phyloP scores from a whole-genome alignment of 2,113 vertebrate species.

The Leuciscus idus region DNA sequence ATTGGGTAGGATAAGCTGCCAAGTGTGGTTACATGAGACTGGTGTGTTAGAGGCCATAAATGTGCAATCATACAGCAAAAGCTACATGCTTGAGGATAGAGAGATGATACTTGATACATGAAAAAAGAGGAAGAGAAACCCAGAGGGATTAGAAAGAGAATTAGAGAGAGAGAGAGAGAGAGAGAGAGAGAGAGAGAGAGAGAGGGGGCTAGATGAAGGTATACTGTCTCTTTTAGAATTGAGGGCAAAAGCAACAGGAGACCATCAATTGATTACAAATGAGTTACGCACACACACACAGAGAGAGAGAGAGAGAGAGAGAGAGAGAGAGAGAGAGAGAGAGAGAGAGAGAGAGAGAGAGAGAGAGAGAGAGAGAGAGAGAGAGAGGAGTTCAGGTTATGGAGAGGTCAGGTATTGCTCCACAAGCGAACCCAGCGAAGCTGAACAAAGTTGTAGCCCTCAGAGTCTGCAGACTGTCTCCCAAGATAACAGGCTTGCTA shows the following conservation, averaged over 20 bases:
- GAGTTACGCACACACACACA: neutral
- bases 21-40: neutral
- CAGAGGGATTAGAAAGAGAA: neutral
- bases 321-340: too few species aligned
- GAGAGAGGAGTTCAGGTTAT: neutral
- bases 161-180: neutral
- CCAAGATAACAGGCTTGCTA: neutral
- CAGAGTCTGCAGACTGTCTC: neutral
- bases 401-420: slow-evolving; percentile 11
- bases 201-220: neutral
- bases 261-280: slow-evolving; percentile 10
- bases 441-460: neutral
- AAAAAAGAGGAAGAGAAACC: neutral
- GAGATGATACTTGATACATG: neutral
- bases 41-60: neutral
- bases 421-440: neutral
- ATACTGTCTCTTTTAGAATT: neutral
- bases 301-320: too few species aligned
- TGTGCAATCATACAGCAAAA: neutral
- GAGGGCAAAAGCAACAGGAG: neutral
- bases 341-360: too few species aligned
- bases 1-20: neutral
- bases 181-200: too few species aligned
- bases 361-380: too few species aligned
- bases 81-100: neutral